A percentile compares a stretch with the other conserved stretches of the same genome.
Conservation (phyloP, 30 jellyfish, hydroid and myxozoan species). For the Turritopsis dohrnii region DNA sequence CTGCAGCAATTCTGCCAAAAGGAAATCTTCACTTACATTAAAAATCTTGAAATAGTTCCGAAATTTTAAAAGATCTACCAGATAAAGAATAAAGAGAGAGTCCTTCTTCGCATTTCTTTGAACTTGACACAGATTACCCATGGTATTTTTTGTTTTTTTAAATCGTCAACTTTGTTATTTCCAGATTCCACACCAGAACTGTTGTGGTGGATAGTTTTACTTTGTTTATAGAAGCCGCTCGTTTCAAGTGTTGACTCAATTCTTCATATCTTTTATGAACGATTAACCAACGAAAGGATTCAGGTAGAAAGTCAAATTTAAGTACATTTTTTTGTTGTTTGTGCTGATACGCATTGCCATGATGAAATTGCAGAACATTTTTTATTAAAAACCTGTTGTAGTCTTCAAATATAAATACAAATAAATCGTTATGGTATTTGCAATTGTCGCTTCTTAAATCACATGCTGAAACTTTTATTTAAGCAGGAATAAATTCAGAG, state of each 20-base stretch:
- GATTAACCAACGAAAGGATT: slow-evolving; percentile 16
- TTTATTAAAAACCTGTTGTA: neutral
- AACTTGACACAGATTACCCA: neutral
- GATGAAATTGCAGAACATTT: neutral
- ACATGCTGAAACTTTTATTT: too few relatives aligned
- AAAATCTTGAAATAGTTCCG: neutral
- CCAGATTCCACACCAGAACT: neutral
- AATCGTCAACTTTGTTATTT: neutral
- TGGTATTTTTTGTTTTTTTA: neutral
- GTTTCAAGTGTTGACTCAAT: neutral
- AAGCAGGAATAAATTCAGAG: too few relatives aligned
- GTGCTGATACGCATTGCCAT: too few relatives aligned
- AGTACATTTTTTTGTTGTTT: too few relatives aligned
- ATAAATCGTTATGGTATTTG: too few relatives aligned
- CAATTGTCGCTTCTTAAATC: too few relatives aligned
- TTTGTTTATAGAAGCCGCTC: slow-evolving; percentile 14
- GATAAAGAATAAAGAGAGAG: neutral
- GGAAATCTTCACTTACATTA: too few relatives aligned
- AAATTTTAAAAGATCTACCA: neutral
- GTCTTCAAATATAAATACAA: too few relatives aligned
- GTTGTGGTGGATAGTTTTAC: neutral
- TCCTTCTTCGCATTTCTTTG: slow-evolving; percentile 1
- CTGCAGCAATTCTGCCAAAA: neutral
- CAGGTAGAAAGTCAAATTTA: neutral
- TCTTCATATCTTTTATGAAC: slow-evolving; percentile 12